Conservation (phyloP, 2,113 vertebrate genomes). For the Bujurquina vittata region DNA sequence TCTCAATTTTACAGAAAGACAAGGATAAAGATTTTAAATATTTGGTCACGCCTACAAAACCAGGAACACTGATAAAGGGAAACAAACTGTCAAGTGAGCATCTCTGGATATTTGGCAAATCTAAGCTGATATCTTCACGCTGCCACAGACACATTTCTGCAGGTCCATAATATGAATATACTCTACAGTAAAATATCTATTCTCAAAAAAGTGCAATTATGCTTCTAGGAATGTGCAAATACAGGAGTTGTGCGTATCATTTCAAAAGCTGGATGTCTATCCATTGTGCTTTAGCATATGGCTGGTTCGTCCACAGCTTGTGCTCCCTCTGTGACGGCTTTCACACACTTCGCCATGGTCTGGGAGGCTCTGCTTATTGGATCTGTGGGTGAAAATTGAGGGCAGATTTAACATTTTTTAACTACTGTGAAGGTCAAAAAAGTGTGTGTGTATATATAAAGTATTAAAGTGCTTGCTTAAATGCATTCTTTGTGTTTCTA, state of each 20-base stretch:
- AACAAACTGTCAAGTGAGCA: background rate
- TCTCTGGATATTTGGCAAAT: constrained; percentile 22
- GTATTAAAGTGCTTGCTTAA: too few relatives aligned
- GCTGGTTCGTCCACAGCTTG: constrained; percentile 90
- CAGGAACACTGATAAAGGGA: background rate
- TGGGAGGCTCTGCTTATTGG: constrained; percentile 94
- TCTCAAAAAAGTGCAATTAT: constrained; percentile 34
- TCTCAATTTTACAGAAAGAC: constrained; percentile 29
- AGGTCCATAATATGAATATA: background rate
- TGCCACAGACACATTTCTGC: constrained; percentile 4
- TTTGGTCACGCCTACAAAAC: constrained; percentile 35
- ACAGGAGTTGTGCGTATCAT: constrained; percentile 50
- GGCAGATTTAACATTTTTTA: constrained; percentile 6
- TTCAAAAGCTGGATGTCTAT: constrained; percentile 4
- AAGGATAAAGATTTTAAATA: background rate
- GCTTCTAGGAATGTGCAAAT: constrained; percentile 56
- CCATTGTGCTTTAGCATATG: constrained; percentile 85
- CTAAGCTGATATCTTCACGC: constrained; percentile 8
- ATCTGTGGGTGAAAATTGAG: constrained; percentile 79
- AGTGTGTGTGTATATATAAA: background rate
- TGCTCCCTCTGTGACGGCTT: constrained; percentile 91
- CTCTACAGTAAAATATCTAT: background rate
- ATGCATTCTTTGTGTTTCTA: too few relatives aligned
- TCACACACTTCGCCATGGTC: constrained; percentile 97
- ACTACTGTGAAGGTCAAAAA: background rate